Evolutionary conservation across 1,140 invertebrate species (phyloP).

Genomic region (Heliconius hermathena): DNA sequence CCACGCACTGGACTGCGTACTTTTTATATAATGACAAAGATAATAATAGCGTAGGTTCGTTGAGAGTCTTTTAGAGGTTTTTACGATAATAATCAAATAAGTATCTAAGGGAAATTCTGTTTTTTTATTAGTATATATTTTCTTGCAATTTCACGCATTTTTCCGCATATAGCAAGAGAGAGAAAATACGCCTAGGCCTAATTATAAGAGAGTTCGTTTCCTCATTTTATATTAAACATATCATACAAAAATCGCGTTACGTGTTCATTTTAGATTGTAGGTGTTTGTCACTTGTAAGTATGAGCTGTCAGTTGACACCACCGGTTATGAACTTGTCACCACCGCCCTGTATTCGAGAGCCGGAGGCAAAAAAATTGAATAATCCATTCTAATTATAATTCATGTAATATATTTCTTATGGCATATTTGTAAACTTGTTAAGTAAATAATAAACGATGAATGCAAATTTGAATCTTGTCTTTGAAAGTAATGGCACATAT

Average conservation of each 20-base stretch:
- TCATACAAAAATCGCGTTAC: background rate
- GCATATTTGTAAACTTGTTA: background rate
- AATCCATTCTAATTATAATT: slow-evolving; percentile 5
- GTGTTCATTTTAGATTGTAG: background rate
- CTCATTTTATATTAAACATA: too few species aligned
- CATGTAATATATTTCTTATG: background rate
- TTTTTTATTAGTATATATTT: too few species aligned
- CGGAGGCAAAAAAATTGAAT: background rate
- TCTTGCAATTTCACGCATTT: too few species aligned
- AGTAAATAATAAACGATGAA: background rate
- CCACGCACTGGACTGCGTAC: too few species aligned
- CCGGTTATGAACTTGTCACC: background rate
- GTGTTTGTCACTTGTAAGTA: background rate
- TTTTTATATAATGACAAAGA: too few species aligned
- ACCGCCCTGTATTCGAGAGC: background rate
- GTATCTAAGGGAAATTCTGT: too few species aligned
- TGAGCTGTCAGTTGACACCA: background rate
- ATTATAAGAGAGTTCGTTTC: too few species aligned
- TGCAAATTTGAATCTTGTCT: background rate
- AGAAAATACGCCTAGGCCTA: too few species aligned
- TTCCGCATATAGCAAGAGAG: too few species aligned
- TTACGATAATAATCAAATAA: too few species aligned
- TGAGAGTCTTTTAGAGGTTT: too few species aligned
- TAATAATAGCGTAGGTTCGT: too few species aligned
- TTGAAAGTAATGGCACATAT: background rate